Evolutionary conservation across 2,113 vertebrate species (phyloP).

Genomic region (Menura novaehollandiae): DNA sequence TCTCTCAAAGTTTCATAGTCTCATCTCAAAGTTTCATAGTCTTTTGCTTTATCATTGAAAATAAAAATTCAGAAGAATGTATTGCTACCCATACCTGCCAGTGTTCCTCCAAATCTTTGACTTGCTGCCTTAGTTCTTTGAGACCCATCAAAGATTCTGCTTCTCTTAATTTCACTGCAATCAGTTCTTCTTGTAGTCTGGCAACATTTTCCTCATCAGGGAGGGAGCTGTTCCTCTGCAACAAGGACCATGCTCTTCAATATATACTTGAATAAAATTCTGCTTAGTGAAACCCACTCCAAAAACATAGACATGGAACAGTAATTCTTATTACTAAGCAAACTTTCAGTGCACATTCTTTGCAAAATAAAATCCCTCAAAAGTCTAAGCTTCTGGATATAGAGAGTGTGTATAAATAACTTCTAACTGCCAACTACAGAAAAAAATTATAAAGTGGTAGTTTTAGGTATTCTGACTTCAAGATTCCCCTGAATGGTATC

Average conservation of each 20-base stretch:
- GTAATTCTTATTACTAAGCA: background rate
- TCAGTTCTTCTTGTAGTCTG: slow-evolving; percentile 93
- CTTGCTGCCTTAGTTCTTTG: slow-evolving; percentile 92
- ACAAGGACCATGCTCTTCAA: slow-evolving; percentile 42
- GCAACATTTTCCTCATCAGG: slow-evolving; percentile 97
- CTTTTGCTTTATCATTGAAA: background rate
- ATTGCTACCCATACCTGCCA: slow-evolving; percentile 85
- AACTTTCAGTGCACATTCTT: background rate
- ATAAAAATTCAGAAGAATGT: background rate
- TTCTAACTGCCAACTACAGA: background rate
- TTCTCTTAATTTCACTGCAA: slow-evolving; percentile 92
- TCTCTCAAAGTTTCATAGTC: background rate
- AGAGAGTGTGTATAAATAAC: background rate
- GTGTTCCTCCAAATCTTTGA: slow-evolving; percentile 92
- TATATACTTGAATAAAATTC: background rate
- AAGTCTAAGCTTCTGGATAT: background rate
- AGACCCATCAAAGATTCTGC: slow-evolving; percentile 89
- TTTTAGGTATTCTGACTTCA: background rate
- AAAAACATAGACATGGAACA: background rate
- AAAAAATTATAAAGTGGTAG: background rate
- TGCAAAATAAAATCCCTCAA: background rate
- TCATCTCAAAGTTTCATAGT: background rate
- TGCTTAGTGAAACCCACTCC: background rate
- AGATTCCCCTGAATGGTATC: background rate
- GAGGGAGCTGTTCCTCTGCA: slow-evolving; percentile 88